Evolutionary conservation across 2,888 invertebrate genomes (phyloP).

Genomic region (Habroteleia sp.): DNA sequence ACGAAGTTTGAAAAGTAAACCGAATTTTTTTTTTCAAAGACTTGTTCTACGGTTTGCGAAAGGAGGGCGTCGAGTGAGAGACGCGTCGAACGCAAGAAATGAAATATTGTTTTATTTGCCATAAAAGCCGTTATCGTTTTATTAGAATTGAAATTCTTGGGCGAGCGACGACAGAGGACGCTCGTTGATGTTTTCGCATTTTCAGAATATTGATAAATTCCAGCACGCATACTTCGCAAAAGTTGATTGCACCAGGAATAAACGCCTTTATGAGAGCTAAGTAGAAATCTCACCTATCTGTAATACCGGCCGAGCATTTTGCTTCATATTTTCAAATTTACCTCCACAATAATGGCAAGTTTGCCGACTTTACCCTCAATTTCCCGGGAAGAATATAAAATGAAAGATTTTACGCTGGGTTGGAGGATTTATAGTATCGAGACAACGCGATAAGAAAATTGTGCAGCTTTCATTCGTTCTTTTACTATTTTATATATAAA

Average conservation of each 20-base stretch:
- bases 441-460: no score
- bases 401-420: no score
- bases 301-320: conserved; percentile 33
- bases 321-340: conserved; percentile 29
- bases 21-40: no score
- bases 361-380: no score
- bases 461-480: no score
- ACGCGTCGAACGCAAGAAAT: conserved; percentile 3
- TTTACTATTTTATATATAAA: no score
- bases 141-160: conserved; percentile 73
- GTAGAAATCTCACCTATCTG: conserved; percentile 49
- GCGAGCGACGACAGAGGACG: conserved; percentile 25
- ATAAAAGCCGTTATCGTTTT: conserved; percentile 71
- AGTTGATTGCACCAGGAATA: conserved; percentile 64
- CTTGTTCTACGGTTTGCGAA: no score
- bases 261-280: conserved; percentile 37
- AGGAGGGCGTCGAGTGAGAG: no score
- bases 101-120: conserved; percentile 72
- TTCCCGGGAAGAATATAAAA: no score
- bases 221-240: conserved; percentile 54
- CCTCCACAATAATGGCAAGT: conserved; percentile 17
- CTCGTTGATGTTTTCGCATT: conserved; percentile 56
- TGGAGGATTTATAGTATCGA: no score
- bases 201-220: conserved; percentile 74
- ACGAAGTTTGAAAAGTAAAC: not conserved